Conservation (phyloP, 2,797 vertebrate species). For the Danio kyathit region DNA sequence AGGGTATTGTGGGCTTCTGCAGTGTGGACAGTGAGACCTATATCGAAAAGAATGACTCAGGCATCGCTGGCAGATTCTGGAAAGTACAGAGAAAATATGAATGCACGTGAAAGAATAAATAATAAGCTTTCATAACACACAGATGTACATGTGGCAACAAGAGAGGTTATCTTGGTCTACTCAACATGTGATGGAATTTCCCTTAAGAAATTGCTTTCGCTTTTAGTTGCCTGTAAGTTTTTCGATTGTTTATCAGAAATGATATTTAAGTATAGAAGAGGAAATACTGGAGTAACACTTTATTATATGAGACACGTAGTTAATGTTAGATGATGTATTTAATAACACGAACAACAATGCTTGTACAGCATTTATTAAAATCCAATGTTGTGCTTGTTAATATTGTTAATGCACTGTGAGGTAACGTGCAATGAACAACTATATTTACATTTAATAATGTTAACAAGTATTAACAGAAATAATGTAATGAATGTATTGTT, state of each 20-base stretch:
- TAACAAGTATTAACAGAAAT: no score
- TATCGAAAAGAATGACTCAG: constrained; percentile 14
- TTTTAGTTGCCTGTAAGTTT: constrained; percentile 14
- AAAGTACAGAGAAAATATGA: not conserved
- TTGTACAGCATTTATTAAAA: no score
- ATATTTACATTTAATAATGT: no score
- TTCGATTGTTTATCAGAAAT: not conserved
- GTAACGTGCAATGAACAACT: no score
- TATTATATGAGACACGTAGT: no score
- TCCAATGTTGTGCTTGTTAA: no score
- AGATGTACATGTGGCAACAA: not conserved
- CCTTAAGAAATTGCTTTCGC: constrained; percentile 42
- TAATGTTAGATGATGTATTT: no score
- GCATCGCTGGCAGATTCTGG: constrained; percentile 61
- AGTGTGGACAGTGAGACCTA: constrained; percentile 55
- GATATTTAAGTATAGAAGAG: not conserved
- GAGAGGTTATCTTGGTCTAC: not conserved
- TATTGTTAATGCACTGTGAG: no score
- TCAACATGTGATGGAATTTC: constrained; percentile 34
- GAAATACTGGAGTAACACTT: not conserved
- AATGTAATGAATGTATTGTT: not conserved
- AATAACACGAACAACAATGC: no score
- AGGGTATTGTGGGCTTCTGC: constrained; percentile 28
- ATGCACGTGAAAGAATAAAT: not conserved
- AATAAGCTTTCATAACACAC: not conserved